A percentile compares a stretch with the other conserved stretches of the same genome.
These are phyloP conservation scores for Chymomyza costata DNA, from an alignment of 1,140 invertebrate genomes.

Conservation along the genomic window DNA sequence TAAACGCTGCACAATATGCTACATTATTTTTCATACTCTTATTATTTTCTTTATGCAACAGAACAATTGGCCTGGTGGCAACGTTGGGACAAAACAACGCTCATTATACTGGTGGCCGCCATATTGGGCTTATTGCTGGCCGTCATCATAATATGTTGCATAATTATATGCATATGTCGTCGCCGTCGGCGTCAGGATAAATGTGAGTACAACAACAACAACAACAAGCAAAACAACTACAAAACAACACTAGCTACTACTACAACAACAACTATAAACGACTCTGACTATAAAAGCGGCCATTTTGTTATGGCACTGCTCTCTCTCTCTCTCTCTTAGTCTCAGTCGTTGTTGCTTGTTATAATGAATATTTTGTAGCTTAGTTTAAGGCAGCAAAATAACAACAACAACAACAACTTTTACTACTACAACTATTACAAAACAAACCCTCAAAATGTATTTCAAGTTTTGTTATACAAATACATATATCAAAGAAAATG, in stretches of 20 bases:
- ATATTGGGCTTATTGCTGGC: conserved; percentile 85
- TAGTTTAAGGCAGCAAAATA: conserved; percentile 27
- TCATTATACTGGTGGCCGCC: conserved; percentile 85
- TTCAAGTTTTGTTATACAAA: conserved; percentile 11
- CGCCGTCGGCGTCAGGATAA: conserved; percentile 87
- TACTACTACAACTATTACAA: too few species aligned
- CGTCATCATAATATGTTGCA: conserved; percentile 87
- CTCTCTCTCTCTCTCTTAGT: too few species aligned
- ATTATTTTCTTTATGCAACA: conserved; percentile 48
- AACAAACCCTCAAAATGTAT: conserved; percentile 3
- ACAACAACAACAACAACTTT: background rate
- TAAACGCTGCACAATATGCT: too few species aligned
- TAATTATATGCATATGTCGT: conserved; percentile 88
- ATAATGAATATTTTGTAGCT: conserved; percentile 20
- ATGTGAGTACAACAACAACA: conserved; percentile 82
- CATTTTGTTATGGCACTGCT: conserved; percentile 3
- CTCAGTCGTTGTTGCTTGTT: background rate
- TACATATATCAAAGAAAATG: too few species aligned
- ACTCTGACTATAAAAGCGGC: too few species aligned
- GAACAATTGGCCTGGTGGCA: conserved; percentile 86
- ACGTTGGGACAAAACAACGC: conserved; percentile 83
- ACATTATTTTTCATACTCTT: background rate
- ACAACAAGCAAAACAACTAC: conserved; percentile 10
- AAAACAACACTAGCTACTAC: conserved; percentile 12
- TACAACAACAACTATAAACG: too few species aligned